Evolutionary conservation across 2,888 invertebrate species (phyloP).

Genomic region (Saturnia japonica): DNA sequence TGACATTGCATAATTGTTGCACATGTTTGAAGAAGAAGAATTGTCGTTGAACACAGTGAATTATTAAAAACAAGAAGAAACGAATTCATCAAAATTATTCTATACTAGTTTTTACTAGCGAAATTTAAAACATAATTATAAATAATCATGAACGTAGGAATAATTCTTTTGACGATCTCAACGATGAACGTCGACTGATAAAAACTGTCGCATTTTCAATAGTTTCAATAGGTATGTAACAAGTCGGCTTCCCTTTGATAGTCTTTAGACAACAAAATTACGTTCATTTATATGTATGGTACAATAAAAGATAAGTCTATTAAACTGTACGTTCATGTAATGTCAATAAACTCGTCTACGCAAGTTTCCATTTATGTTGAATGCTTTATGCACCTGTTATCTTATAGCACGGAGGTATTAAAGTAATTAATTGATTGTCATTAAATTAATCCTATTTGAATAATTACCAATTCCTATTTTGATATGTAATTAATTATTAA

Average conservation of each 20-base stretch:
- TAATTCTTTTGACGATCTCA: conserved; percentile 3
- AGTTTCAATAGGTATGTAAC: conserved; percentile 7
- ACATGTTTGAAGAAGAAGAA: no score
- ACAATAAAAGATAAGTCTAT: conserved; percentile 14
- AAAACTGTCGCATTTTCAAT: conserved; percentile 18
- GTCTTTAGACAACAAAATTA: conserved; percentile 18
- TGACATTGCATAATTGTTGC: no score
- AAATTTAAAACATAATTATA: background rate
- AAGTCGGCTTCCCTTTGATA: conserved; percentile 17
- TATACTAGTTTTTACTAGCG: background rate
- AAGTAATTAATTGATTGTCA: conserved; percentile 1
- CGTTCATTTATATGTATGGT: conserved; percentile 14
- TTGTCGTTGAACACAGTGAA: no score
- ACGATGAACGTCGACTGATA: conserved; percentile 13
- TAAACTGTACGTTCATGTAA: conserved; percentile 1
- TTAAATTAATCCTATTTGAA: conserved; percentile 7
- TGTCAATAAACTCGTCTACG: conserved; percentile 10
- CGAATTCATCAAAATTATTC: background rate
- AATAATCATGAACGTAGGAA: conserved; percentile 3
- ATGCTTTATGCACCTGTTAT: conserved; percentile 11
- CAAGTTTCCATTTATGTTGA: conserved; percentile 14
- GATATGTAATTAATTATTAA: background rate
- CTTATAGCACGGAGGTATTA: conserved; percentile 2
- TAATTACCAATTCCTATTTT: conserved; percentile 1
- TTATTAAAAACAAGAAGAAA: no score